Base-by-base conservation (phyloP, 2,888 invertebrate species). In the Chorisops tibialis region DNA sequence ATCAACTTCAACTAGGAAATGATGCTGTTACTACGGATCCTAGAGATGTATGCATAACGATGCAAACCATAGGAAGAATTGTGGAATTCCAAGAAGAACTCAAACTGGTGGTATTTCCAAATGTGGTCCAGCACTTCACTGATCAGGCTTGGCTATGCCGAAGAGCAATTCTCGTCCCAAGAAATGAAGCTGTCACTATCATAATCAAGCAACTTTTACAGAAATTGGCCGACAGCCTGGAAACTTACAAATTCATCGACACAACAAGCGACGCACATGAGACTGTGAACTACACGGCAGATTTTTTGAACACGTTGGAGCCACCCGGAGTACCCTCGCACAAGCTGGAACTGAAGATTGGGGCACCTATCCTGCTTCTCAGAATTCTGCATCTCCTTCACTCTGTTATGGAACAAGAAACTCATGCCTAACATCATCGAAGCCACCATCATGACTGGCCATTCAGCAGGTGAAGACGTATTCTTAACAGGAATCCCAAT, bases 51-150 rank as follows among this genome's bases (percentile, higher is more conserved):
- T n/a, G n/a, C n/a, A n/a, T n/a, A n/a, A n/a, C n/a, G n/a, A n/a
- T n/a, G n/a, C n/a, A n/a, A n/a, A n/a, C n/a, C n/a, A n/a, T n/a
- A n/a, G n/a, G n/a, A n/a, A n/a, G n/a, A n/a, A n/a, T n/a, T n/a
- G n/a, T n/a, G n/a, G n/a, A n/a, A n/a, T n/a, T n/a, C n/a, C n/a
- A n/a, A n/a, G n/a, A n/a, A n/a, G n/a, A n/a, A n/a, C n/a, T n/a
- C n/a, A n/a, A n/a, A n/a, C n/a, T n/a, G n/a, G n/a, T n/a, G n/a
- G n/a, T n/a, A n/a, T n/a, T n/a, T n/a, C n/a, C n/a, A n/a, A n/a
- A n/a, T n/a, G n/a, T n/a, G n/a, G n/a, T n/a, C n/a, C n/a, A n/a
- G 65, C 67, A 14, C 3, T 37, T 14, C 4, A 39, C 38, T 16
- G 3, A 4, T 18, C 37, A 37, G 11, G 11, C 7, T 37, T 37